Base-by-base conservation (phyloP, 2,113 vertebrate species). In the Sminthopsis crassicaudata region DNA sequence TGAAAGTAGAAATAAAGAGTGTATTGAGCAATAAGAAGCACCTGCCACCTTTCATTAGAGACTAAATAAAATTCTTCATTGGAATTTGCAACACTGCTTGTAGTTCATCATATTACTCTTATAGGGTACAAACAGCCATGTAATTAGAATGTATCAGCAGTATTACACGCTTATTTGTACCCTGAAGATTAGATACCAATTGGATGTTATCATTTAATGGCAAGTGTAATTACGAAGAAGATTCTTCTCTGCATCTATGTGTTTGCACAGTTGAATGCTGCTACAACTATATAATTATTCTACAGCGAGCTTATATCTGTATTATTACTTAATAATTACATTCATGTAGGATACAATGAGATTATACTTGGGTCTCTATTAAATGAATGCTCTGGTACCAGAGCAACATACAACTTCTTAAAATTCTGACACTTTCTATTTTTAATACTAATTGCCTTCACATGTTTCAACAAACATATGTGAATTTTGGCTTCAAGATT, bases 61-160 rank as follows among this genome's bases (percentile, higher is more conserved):
- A 93, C 60, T 94, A 95, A 97, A 97, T 96, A 96, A 97, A 93
- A 97, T 97, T 97, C 92, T 97, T 96, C 94, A 96, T 92, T 98
- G 93, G 94, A 96, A 98, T 98, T 97, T 97, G 96, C 67, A 97
- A 94, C 95, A 97, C 96, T 97, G 91, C 94, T 97, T 97, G 95
- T 93, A 94, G 90, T 94, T 97, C 97, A 96, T 97, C 91, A 97
- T 97, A 97, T 97, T 98, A 96, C 95, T 97, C 97, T 98, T 97
- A 95, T 50, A 93, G 60, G 92, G 94, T 96, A 97, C 97, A 98
- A 98, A 97, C 94, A 97, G 95, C 97, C 97, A 98, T 98, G 95
- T 98, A 97, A 98, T 98, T 97, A 97, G 96, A 98, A 95, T 97
- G 90, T 97, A 96, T 97, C 95, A 97, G 95, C 91, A 96, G 96